Conservation (phyloP, 30 jellyfish, hydroid and myxozoan species). For the Cassiopea andromeda region DNA sequence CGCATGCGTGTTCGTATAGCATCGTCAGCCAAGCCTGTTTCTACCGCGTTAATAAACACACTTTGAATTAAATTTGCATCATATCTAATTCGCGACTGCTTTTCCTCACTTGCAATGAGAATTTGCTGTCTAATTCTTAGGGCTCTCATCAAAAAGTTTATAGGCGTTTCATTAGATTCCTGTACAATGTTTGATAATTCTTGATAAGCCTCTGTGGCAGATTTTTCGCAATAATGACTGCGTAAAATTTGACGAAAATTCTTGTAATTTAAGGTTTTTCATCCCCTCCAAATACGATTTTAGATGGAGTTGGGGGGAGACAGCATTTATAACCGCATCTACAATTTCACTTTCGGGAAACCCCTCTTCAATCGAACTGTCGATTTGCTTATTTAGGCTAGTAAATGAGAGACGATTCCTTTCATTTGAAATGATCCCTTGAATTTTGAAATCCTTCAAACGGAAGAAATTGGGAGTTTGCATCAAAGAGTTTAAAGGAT, state of each 20-base stretch:
- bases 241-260: conserved; percentile 35
- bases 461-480: conserved; percentile 17
- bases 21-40: conserved; percentile 44
- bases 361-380: conserved; percentile 57
- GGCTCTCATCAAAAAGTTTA: conserved; percentile 26
- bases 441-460: conserved; percentile 45
- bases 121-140: conserved; percentile 32
- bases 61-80: conserved; percentile 38
- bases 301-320: conserved; percentile 52
- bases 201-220: conserved; percentile 59
- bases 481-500: conserved; percentile 17
- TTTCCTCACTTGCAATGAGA: conserved; percentile 37
- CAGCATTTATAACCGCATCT: conserved; percentile 35
- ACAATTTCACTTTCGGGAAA: conserved; percentile 40
- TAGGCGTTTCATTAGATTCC: conserved; percentile 42
- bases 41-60: conserved; percentile 50
- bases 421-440: conserved; percentile 48
- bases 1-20: conserved; percentile 58
- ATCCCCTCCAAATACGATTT: conserved; percentile 57
- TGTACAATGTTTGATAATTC: conserved; percentile 39
- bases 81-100: conserved; percentile 19
- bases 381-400: conserved; percentile 40
- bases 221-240: conserved; percentile 53
- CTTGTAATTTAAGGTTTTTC: conserved; percentile 23
- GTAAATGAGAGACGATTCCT: conserved; percentile 27